These are phyloP conservation scores for Florisuga fusca DNA, from an alignment of 2,797 vertebrate species.

Conservation along the genomic window DNA sequence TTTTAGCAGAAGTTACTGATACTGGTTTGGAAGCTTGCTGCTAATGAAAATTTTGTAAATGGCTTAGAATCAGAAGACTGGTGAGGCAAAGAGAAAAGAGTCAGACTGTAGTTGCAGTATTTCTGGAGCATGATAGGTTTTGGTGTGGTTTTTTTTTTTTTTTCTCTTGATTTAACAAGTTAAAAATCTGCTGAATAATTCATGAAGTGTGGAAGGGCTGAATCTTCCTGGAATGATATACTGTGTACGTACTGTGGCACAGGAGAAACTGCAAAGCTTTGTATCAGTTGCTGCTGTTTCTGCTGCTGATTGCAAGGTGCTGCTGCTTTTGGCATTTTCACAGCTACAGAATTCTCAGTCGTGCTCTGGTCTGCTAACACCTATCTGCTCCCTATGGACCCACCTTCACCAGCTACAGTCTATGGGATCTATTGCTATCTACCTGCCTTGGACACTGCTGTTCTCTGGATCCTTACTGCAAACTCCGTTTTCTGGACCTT, in stretches of 20 bases:
- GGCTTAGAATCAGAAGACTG: constrained; percentile 3
- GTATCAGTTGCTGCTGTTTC: constrained; percentile 58
- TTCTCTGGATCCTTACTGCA: background rate
- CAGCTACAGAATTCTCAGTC: constrained; percentile 15
- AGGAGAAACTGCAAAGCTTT: constrained; percentile 73
- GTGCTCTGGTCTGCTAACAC: background rate
- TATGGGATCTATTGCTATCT: background rate
- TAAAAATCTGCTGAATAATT: constrained; percentile 82
- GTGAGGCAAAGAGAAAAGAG: constrained; percentile 4
- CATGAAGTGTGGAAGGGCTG: constrained; percentile 78
- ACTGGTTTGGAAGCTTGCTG: background rate
- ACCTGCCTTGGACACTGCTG: background rate
- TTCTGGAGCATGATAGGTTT: constrained; percentile 69
- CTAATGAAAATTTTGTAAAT: constrained; percentile 17
- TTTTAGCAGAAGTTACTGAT: constrained; percentile 5
- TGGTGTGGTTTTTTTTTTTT: background rate
- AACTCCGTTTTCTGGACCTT: background rate
- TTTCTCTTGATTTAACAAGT: constrained; percentile 68
- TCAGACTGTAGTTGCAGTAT: constrained; percentile 69
- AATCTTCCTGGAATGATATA: constrained; percentile 77
- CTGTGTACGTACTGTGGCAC: constrained; percentile 64
- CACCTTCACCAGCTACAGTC: background rate
- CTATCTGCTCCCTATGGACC: constrained; percentile 23
- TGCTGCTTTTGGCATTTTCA: constrained; percentile 61
- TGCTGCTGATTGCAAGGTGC: constrained; percentile 60